Base-by-base conservation (phyloP, 2,888 invertebrate genomes). In the Polydrusus tereticollis region DNA sequence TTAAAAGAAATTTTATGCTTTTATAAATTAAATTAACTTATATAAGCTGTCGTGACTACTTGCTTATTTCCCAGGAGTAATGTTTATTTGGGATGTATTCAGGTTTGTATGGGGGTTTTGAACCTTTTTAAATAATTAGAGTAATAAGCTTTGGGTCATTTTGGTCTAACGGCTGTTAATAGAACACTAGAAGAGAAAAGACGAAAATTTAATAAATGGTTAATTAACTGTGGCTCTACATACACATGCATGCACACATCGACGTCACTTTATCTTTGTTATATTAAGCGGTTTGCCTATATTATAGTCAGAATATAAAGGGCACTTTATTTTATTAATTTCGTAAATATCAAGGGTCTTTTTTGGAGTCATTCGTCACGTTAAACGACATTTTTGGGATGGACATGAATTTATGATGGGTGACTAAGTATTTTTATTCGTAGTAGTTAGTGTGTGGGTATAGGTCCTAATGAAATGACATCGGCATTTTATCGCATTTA, bases 301-400 rank as follows among this genome's bases (percentile, higher is more conserved):
- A n/a, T n/a, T 21, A 7, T 20, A 23, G 14, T 1, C 10, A 26
- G 23, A 50, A 50, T 26, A 23, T 26, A 26, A 5, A 14, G 26
- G 26, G 26, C 50, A 52, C 50, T 26, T 26, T 26, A 52, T 26
- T 14, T 52, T 52, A 52, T 52, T 52, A 52, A 52, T 52, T 52
- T 52, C 26, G 26, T 14, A 52, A 52, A 52, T 26, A 52, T 26
- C 26, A 26, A 14, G 45, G 16, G 41, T 12, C 20, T 12, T 6
- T 45, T 45, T 45, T 45, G 18, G 20, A 16, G 16, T 5, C 12
- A 21, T 21, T 47, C 3, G 23, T 45, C 10, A 12, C 12, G 3
- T 36, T 36, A 36, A 2, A 36, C 4, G 36, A 4, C 36, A 12
- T n/a, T n/a, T n/a, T 12, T 1, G 36, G 2, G 36, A 36, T 7